A percentile compares a stretch with the other conserved stretches of the same genome.
These are phyloP conservation scores for Danio aesculapii DNA, from an alignment of 2,797 vertebrate species.

Conservation along the genomic window DNA sequence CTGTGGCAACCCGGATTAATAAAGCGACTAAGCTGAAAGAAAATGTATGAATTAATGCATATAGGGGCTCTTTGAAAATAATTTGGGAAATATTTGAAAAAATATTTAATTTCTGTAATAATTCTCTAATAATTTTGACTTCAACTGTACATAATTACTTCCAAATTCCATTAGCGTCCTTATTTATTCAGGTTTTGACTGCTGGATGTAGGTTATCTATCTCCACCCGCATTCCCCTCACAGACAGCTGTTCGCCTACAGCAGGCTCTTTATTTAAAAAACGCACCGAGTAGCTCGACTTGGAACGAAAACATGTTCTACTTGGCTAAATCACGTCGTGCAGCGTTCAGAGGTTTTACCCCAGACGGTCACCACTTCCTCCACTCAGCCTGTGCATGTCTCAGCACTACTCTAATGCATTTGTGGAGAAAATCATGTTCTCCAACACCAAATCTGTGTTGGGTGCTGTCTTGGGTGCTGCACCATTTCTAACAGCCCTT, in stretches of 20 bases:
- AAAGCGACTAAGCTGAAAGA: too few relatives aligned
- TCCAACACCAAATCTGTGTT: not conserved
- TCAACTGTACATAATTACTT: not conserved
- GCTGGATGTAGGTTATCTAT: not conserved
- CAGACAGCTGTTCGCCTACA: not conserved
- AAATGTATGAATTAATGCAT: too few relatives aligned
- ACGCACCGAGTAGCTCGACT: not conserved
- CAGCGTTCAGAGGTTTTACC: slow-evolving; percentile 8
- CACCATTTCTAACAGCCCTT: not conserved
- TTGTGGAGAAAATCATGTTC: slow-evolving; percentile 11
- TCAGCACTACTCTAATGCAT: slow-evolving; percentile 41
- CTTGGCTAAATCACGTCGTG: slow-evolving; percentile 40
- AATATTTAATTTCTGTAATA: too few relatives aligned
- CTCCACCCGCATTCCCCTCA: not conserved
- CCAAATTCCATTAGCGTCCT: slow-evolving; percentile 5
- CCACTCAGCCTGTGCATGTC: slow-evolving; percentile 2
- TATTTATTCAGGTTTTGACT: not conserved
- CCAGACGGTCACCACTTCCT: slow-evolving; percentile 42
- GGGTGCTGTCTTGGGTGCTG: not conserved
- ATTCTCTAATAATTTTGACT: too few relatives aligned
- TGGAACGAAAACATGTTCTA: slow-evolving; percentile 9
- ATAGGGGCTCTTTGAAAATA: too few relatives aligned
- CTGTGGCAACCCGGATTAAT: too few relatives aligned
- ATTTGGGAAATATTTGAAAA: too few relatives aligned
- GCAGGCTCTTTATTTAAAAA: not conserved